These are phyloP conservation scores for Orthonyx spaldingii DNA, from an alignment of 2,113 vertebrate species.

Conservation along the genomic window DNA sequence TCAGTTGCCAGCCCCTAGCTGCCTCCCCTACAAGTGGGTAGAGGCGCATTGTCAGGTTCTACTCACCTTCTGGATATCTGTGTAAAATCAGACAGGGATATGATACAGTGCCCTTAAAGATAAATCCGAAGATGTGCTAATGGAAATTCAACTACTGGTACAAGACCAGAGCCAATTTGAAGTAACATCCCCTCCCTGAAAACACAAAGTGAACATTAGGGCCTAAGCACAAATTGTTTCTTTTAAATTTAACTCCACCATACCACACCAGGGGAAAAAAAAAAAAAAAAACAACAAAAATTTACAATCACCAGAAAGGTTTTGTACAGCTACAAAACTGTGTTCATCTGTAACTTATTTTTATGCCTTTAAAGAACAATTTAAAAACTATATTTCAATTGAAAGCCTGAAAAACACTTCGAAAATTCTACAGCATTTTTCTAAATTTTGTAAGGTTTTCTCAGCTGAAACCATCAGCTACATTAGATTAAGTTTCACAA, in stretches of 20 bases:
- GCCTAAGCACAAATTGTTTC: neutral
- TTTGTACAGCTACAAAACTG: neutral
- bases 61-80: neutral
- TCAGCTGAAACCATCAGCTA: neutral
- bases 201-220: neutral
- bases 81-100: neutral
- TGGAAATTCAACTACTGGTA: neutral
- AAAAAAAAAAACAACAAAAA: neutral
- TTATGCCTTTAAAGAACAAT: neutral
- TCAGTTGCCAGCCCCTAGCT: neutral
- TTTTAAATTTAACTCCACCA: accelerated
- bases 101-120: neutral
- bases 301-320: neutral
- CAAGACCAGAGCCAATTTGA: neutral
- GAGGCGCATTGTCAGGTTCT: neutral
- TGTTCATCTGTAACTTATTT: neutral
- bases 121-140: neutral
- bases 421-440: neutral
- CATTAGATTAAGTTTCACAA: neutral
- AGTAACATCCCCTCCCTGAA: neutral
- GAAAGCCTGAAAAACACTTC: neutral
- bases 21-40: neutral
- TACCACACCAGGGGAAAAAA: neutral
- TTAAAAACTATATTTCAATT: neutral
- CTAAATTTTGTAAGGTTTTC: neutral